Evolutionary conservation across 1,140 invertebrate genomes (phyloP).

Genomic region (Heliconius eleuchia): DNA sequence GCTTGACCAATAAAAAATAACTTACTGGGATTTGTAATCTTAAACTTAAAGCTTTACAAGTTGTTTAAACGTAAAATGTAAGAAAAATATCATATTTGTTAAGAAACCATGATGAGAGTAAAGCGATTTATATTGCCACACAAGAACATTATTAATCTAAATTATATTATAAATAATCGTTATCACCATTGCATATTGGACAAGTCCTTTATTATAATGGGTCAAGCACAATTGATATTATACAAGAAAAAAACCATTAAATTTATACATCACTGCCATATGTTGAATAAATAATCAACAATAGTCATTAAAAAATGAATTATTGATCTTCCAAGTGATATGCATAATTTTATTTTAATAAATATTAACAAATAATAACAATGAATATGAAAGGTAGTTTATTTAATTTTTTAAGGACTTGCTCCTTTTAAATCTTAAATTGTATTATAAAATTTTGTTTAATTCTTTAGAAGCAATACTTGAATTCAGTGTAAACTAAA

Average conservation of each 20-base stretch:
- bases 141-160: neutral
- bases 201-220: neutral
- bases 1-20: constrained; percentile 20
- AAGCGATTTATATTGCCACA: neutral
- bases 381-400: neutral
- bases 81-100: constrained; percentile 3
- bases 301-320: neutral
- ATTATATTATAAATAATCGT: neutral
- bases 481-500: neutral
- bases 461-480: neutral
- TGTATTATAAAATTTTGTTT: neutral
- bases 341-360: neutral
- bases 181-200: neutral
- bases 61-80: neutral
- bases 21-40: neutral
- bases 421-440: neutral
- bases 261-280: neutral
- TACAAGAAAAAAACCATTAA: neutral
- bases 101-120: neutral
- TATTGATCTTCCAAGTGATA: neutral
- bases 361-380: neutral
- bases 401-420: neutral
- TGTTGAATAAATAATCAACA: neutral
- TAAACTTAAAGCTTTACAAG: neutral
- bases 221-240: neutral